Conservation (phyloP, 1,140 invertebrate genomes). For the Drosophila nigromelanica region DNA sequence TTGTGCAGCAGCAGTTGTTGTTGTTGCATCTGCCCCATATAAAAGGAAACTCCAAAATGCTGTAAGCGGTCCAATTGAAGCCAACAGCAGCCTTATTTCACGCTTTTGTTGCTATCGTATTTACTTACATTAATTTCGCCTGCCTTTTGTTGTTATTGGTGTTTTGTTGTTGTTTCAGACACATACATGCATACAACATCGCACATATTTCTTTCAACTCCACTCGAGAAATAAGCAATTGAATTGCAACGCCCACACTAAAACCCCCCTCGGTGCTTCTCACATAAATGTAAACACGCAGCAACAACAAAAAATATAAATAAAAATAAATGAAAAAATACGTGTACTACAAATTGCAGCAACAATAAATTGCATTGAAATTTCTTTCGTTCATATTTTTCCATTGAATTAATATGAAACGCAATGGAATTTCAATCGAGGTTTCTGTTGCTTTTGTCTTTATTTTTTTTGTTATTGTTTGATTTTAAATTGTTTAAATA, state of each 20-base stretch:
- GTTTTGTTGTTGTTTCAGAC: background rate
- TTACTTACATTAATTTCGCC: constrained; percentile 11
- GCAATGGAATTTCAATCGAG: constrained; percentile 11
- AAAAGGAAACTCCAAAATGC: constrained; percentile 49
- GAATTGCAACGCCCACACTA: background rate
- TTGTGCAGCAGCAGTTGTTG: constrained; percentile 40
- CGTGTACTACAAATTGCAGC: constrained; percentile 29
- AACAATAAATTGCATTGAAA: constrained; percentile 14
- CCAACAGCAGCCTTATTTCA: constrained; percentile 20
- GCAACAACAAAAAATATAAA: background rate
- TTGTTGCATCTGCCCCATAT: constrained; percentile 22
- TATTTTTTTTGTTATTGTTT: background rate
- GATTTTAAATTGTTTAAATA: background rate
- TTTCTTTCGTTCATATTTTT: constrained; percentile 18
- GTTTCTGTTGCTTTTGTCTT: background rate
- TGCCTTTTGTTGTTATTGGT: too few species aligned
- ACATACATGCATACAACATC: constrained; percentile 22
- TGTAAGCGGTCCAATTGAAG: constrained; percentile 23
- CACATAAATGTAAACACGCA: constrained; percentile 30
- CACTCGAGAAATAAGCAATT: constrained; percentile 24
- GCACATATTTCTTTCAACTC: constrained; percentile 67
- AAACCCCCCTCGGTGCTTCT: background rate
- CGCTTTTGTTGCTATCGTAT: constrained; percentile 19
- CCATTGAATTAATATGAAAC: constrained; percentile 14
- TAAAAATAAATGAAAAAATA: constrained; percentile 1